Conservation (phyloP, 2,113 vertebrate species). For the Lutjanus erythropterus region DNA sequence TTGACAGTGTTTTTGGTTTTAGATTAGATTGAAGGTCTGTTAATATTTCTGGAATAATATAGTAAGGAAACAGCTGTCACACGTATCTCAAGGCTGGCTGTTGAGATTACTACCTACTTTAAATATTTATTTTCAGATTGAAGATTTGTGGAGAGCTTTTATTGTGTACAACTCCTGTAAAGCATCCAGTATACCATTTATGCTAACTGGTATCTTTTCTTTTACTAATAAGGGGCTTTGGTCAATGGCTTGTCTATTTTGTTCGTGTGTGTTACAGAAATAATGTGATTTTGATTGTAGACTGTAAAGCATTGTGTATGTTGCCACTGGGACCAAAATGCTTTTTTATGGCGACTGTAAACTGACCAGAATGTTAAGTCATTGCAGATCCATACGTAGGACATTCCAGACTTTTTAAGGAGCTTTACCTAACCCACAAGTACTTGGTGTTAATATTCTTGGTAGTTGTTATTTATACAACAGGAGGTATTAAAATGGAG, state of each 20-base stretch:
- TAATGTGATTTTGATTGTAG: neutral
- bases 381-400: neutral
- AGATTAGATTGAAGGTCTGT: constrained; percentile 5
- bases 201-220: neutral
- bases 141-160: neutral
- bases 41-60: neutral
- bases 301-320: neutral
- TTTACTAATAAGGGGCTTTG: neutral
- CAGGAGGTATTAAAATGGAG: neutral
- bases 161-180: neutral
- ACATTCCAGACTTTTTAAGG: too few species aligned
- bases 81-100: neutral
- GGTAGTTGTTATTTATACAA: neutral
- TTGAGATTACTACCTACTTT: neutral
- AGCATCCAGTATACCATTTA: neutral
- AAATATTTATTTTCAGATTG: neutral
- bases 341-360: neutral
- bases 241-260: neutral
- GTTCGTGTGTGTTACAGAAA: neutral
- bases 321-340: neutral
- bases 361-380: neutral
- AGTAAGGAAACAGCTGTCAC: neutral
- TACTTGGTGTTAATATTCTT: neutral
- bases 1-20: neutral
- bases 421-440: too few species aligned